Evolutionary conservation across 2,113 vertebrate species (phyloP).

Genomic region (Carassius carassius): DNA sequence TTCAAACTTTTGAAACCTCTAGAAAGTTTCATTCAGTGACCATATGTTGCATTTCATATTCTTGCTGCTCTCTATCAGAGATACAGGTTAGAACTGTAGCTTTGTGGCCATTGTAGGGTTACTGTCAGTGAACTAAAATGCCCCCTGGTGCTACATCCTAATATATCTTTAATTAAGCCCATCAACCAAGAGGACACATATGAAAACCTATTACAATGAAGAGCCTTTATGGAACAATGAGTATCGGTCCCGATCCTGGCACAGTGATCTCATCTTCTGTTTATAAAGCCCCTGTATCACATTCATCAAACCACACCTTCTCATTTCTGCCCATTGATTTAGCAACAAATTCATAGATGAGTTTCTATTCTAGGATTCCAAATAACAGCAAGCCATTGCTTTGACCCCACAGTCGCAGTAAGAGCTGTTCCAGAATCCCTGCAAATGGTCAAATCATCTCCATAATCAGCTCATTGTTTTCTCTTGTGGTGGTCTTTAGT

Average conservation of each 20-base stretch:
- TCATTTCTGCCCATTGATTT: not conserved
- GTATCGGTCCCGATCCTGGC: not conserved
- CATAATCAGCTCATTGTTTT: constrained; percentile 27
- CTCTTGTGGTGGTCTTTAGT: constrained; percentile 16
- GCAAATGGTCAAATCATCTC: not conserved
- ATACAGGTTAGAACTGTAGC: not conserved
- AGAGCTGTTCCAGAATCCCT: not conserved
- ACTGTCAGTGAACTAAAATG: not conserved
- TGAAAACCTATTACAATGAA: constrained; percentile 20
- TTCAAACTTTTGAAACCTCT: no score
- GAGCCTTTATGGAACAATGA: not conserved
- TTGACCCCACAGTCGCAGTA: not conserved
- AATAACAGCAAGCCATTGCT: constrained; percentile 15
- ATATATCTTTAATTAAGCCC: not conserved
- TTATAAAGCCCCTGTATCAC: constrained; percentile 1
- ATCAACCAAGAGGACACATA: constrained; percentile 20
- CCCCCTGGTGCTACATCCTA: not conserved
- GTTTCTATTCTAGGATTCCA: not conserved
- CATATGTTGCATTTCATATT: no score
- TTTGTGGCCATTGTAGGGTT: not conserved
- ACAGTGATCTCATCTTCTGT: constrained; percentile 1
- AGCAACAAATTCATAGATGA: not conserved
- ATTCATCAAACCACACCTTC: not conserved
- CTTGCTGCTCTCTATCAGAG: not conserved
- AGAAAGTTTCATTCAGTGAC: no score